phyloP scores from a whole-genome alignment of 2,888 invertebrate genomes.

The Eurytoma californica region DNA sequence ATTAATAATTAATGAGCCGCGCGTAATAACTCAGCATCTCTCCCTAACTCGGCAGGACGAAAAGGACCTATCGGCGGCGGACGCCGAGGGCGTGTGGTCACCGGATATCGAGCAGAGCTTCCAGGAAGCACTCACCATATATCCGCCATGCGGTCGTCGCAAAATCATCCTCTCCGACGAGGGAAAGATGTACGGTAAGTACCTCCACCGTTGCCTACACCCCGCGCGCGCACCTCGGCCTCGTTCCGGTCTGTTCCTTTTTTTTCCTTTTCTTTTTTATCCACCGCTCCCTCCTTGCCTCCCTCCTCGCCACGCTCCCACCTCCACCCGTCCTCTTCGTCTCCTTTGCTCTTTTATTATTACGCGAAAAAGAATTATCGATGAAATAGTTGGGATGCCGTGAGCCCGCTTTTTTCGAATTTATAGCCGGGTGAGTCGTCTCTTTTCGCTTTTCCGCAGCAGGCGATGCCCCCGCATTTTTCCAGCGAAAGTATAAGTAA shows the following conservation, averaged over 20 bases:
- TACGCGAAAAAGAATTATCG: slow-evolving; percentile 41
- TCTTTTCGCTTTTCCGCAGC: not conserved
- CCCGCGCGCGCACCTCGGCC: not conserved
- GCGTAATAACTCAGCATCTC: not conserved
- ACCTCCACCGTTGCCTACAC: not conserved
- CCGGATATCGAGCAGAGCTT: slow-evolving; percentile 99
- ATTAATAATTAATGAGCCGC: slow-evolving; percentile 48
- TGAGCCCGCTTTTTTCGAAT: not conserved
- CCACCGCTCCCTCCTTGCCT: not conserved
- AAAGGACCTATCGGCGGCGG: slow-evolving; percentile 95
- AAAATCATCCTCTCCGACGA: slow-evolving; percentile 99
- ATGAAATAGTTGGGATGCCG: slow-evolving; percentile 33
- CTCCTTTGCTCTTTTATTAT: slow-evolving; percentile 27
- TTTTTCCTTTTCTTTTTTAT: not conserved
- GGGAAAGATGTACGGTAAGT: slow-evolving; percentile 99
- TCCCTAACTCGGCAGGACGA: slow-evolving; percentile 79
- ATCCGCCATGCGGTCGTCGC: slow-evolving; percentile 98
- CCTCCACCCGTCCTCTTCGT: not conserved
- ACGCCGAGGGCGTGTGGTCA: slow-evolving; percentile 99
- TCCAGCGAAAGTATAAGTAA: not conserved
- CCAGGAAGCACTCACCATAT: slow-evolving; percentile 99
- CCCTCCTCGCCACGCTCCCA: not conserved
- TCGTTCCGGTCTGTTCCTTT: not conserved
- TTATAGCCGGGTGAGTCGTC: not conserved
- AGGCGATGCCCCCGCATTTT: not conserved